Percentiles rank a stretch among this genome's conserved stretches.
phyloP scores from a whole-genome alignment of 2,797 vertebrate genomes.

The Helarctos malayanus region DNA sequence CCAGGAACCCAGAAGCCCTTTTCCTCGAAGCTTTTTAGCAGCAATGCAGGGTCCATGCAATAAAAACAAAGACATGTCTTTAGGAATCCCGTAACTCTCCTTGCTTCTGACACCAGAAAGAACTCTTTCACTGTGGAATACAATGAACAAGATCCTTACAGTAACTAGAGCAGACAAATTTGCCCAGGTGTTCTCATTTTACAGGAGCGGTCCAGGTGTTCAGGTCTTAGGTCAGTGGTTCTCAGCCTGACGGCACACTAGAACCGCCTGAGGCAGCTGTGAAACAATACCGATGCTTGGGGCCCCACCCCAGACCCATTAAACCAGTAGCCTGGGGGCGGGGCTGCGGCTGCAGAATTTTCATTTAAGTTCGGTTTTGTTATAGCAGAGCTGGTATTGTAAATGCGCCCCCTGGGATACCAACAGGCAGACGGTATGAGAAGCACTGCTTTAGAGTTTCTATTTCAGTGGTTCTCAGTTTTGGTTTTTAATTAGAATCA shows the following conservation, averaged over 20 bases:
- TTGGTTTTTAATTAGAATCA: background rate
- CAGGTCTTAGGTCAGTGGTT: background rate
- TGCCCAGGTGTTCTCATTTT: background rate
- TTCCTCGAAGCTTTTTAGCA: background rate
- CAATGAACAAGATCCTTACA: background rate
- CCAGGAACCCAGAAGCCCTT: background rate
- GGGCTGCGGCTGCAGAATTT: background rate
- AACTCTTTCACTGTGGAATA: background rate
- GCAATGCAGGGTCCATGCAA: background rate
- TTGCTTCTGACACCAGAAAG: background rate
- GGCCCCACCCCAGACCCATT: background rate
- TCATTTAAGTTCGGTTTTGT: background rate
- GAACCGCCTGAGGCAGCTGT: background rate
- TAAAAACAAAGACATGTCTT: background rate
- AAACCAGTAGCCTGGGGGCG: background rate
- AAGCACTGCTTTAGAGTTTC: background rate
- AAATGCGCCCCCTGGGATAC: background rate
- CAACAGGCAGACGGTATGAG: background rate
- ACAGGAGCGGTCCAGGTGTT: background rate
- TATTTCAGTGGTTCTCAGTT: background rate
- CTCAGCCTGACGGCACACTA: background rate
- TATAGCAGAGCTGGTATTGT: background rate
- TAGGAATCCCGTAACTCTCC: background rate
- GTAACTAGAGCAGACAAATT: background rate
- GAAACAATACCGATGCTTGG: background rate